These are phyloP conservation scores for Yponomeuta cagnagella DNA, from an alignment of 2,888 invertebrate species.

Conservation along the genomic window DNA sequence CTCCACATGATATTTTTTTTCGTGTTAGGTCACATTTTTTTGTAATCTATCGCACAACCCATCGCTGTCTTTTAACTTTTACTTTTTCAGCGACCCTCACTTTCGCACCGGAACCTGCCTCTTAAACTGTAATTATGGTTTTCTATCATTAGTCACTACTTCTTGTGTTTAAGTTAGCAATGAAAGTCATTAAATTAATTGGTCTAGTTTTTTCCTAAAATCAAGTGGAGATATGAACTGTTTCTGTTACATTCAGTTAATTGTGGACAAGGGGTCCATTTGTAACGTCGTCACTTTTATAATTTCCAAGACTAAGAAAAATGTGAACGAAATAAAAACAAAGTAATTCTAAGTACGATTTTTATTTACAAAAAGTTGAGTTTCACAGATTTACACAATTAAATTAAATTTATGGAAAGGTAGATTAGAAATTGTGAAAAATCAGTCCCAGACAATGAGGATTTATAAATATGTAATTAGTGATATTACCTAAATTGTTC, in stretches of 20 bases:
- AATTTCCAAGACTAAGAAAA: neutral
- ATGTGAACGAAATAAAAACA: conserved; percentile 25
- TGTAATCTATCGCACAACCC: neutral
- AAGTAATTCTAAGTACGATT: conserved; percentile 48
- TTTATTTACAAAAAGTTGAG: conserved; percentile 45
- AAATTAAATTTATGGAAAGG: conserved; percentile 17
- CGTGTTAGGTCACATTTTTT: neutral
- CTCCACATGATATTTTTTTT: too few relatives aligned
- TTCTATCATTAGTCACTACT: neutral
- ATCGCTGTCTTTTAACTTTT: too few relatives aligned
- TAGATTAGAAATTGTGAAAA: conserved; percentile 4
- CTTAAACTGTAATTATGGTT: too few relatives aligned
- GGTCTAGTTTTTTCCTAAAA: conserved; percentile 3
- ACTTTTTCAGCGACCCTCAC: too few relatives aligned
- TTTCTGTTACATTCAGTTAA: neutral
- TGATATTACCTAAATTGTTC: neutral
- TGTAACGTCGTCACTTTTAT: neutral
- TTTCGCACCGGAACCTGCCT: too few relatives aligned
- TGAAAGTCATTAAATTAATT: neutral
- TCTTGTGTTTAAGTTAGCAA: neutral
- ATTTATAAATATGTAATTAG: neutral
- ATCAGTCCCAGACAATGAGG: neutral
- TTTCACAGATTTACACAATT: neutral
- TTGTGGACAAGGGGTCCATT: neutral
- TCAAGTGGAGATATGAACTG: neutral